phyloP scores from a whole-genome alignment of 2,888 invertebrate genomes.

The Campopleginae sp. region DNA sequence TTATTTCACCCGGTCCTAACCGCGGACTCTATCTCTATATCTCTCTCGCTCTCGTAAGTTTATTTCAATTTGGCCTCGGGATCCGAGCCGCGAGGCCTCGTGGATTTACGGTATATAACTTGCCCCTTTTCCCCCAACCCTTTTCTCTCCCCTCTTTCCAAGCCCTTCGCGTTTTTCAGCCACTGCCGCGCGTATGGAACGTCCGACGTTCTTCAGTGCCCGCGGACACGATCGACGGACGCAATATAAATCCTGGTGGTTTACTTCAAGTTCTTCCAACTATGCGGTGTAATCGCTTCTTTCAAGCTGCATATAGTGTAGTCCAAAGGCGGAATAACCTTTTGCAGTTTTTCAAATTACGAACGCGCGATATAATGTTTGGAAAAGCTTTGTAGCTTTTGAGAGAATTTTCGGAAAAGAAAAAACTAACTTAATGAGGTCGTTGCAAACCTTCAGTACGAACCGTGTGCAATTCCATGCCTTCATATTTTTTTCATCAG shows the following conservation, averaged over 20 bases:
- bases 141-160: background rate
- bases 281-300: slow-evolving; percentile 44
- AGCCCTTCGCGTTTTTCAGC: slow-evolving; percentile 26
- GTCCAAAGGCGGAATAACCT: background rate
- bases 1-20: slow-evolving; percentile 74
- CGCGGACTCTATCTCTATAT: slow-evolving; percentile 62
- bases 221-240: slow-evolving; percentile 53
- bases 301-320: slow-evolving; percentile 35
- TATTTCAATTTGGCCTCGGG: slow-evolving; percentile 77
- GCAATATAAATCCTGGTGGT: slow-evolving; percentile 44
- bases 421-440: background rate
- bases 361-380: background rate
- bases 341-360: background rate
- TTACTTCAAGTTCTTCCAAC: slow-evolving; percentile 30
- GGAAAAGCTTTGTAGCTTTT: background rate
- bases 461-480: too few relatives aligned
- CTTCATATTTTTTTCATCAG: too few relatives aligned
- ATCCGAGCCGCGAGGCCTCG: slow-evolving; percentile 61
- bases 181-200: slow-evolving; percentile 30
- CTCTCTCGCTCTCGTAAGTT: slow-evolving; percentile 72
- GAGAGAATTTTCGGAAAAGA: background rate
- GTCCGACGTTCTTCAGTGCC: slow-evolving; percentile 50
- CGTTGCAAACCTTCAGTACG: background rate
- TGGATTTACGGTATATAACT: slow-evolving; percentile 64
- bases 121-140: background rate